A percentile compares a stretch with the other conserved stretches of the same genome.
phyloP scores from a whole-genome alignment of 2,888 invertebrate genomes.

The Leptinotarsa peninsularis region DNA sequence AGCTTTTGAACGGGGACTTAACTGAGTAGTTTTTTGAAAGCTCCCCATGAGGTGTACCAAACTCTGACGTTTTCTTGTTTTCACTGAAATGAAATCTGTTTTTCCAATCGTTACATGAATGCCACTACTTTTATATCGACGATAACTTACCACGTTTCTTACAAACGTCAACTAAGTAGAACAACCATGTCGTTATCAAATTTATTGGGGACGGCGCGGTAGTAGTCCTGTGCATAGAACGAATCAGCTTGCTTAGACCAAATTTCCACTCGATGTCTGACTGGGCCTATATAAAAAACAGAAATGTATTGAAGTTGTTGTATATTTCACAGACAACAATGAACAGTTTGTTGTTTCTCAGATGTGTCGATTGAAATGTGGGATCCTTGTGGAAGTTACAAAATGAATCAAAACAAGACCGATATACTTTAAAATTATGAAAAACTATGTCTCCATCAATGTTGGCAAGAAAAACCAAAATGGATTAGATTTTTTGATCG shows the following conservation, averaged over 20 bases:
- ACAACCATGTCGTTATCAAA: constrained; percentile 93
- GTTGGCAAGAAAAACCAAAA: too few species aligned
- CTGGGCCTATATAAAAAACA: constrained; percentile 80
- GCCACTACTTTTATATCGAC: constrained; percentile 32
- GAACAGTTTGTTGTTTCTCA: too few species aligned
- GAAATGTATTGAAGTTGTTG: background rate
- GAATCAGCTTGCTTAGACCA: constrained; percentile 96
- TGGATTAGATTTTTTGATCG: too few species aligned
- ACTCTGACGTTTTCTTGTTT: constrained; percentile 74
- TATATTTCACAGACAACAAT: background rate
- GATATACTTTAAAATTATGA: too few species aligned
- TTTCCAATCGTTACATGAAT: constrained; percentile 35
- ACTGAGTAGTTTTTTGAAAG: constrained; percentile 74
- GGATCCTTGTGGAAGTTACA: too few species aligned
- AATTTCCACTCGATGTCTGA: constrained; percentile 99
- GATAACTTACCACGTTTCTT: constrained; percentile 67
- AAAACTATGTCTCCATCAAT: too few species aligned
- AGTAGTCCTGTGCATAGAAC: constrained; percentile 98
- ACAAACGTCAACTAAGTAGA: constrained; percentile 85
- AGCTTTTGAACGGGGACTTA: constrained; percentile 87
- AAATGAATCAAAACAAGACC: too few species aligned
- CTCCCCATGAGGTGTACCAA: constrained; percentile 86
- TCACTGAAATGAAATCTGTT: constrained; percentile 57
- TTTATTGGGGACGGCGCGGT: constrained; percentile 98
- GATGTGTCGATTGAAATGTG: too few species aligned